A percentile compares a stretch with the other conserved stretches of the same genome.
Conservation (phyloP, 2,113 vertebrate species). For the Pterocles orientalis region DNA sequence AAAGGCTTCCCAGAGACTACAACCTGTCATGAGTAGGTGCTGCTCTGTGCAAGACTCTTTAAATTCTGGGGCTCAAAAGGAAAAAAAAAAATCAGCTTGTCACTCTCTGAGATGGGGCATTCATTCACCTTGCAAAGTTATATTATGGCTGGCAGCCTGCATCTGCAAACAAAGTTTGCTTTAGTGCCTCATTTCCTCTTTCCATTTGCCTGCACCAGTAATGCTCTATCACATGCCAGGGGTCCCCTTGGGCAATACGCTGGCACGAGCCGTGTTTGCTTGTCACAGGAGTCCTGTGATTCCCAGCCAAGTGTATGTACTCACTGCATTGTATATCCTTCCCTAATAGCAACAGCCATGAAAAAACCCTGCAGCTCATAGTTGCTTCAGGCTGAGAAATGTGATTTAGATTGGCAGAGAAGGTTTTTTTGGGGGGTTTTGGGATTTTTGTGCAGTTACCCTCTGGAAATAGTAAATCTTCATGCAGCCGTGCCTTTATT, state of each 20-base stretch:
- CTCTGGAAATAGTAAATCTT: background rate
- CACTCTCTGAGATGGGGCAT: background rate
- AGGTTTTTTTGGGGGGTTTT: no score
- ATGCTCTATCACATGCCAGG: background rate
- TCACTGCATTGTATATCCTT: background rate
- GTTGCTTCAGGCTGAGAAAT: background rate
- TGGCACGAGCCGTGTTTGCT: background rate
- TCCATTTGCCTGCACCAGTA: background rate
- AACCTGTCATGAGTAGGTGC: accelerated
- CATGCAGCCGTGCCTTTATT: background rate
- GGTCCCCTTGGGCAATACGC: background rate
- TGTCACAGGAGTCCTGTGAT: background rate
- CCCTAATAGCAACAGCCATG: background rate
- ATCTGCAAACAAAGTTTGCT: background rate
- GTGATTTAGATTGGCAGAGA: background rate
- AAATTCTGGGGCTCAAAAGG: background rate
- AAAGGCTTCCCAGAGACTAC: background rate
- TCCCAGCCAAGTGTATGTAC: background rate
- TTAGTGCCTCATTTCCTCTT: background rate
- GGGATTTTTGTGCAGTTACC: background rate
- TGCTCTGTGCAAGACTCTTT: background rate
- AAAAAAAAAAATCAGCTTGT: background rate
- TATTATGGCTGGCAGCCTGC: background rate
- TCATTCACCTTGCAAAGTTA: background rate
- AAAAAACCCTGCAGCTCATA: background rate